phyloP scores from a whole-genome alignment of 2,797 vertebrate genomes.

The Sebastes matsubarae region DNA sequence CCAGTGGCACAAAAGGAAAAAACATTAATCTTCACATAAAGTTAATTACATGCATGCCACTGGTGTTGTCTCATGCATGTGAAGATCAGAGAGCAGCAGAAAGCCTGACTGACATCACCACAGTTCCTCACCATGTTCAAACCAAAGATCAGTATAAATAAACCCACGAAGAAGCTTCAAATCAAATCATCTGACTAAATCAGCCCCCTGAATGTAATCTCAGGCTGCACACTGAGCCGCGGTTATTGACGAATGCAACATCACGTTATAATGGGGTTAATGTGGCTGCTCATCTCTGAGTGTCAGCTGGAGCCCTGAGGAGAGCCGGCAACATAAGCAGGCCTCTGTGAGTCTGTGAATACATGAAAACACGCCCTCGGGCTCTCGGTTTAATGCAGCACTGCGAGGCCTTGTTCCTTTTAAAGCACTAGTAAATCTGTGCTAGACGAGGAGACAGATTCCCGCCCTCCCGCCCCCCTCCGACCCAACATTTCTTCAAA shows the following conservation, averaged over 20 bases:
- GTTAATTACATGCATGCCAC: background rate
- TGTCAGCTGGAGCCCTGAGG: slow-evolving; percentile 34
- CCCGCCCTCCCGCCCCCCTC: background rate
- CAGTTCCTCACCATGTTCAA: background rate
- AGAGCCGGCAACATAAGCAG: slow-evolving; percentile 21
- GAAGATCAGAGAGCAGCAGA: background rate
- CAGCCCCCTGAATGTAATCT: background rate
- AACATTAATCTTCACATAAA: background rate
- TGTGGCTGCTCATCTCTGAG: slow-evolving; percentile 23
- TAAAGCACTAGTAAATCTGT: slow-evolving; percentile 5
- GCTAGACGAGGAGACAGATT: background rate
- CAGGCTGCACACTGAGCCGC: background rate
- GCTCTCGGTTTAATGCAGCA: background rate
- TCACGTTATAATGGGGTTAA: slow-evolving; percentile 24
- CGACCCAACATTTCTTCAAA: slow-evolving; percentile 9
- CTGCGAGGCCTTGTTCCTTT: background rate
- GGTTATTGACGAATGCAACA: background rate
- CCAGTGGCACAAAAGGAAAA: background rate
- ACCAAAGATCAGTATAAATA: slow-evolving; percentile 4
- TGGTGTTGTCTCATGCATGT: background rate
- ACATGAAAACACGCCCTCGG: slow-evolving; percentile 7
- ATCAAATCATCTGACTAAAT: slow-evolving; percentile 1
- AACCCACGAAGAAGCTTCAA: background rate
- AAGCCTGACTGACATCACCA: background rate
- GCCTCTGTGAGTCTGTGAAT: slow-evolving; percentile 20